Conservation (phyloP, 2,797 vertebrate genomes). For the Chiroxiphia lanceolata region DNA sequence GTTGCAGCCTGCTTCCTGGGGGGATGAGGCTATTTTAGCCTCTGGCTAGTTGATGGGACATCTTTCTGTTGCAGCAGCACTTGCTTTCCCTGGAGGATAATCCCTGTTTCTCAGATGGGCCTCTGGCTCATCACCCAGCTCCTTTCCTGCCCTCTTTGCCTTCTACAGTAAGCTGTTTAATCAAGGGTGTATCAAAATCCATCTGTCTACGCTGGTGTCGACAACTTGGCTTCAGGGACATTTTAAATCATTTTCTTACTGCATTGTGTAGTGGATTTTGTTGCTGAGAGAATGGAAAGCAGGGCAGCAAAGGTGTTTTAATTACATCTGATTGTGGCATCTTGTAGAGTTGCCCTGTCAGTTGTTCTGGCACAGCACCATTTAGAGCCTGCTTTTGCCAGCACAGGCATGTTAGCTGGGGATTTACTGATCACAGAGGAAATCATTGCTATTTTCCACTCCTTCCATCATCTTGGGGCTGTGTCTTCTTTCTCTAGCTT, state of each 20-base stretch:
- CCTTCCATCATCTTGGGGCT: neutral
- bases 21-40: neutral
- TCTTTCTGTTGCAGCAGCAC: neutral
- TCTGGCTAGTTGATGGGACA: neutral
- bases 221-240: neutral
- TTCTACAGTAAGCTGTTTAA: conserved; percentile 17
- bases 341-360: conserved; percentile 61
- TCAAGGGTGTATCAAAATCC: conserved; percentile 40
- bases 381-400: conserved; percentile 58
- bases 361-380: conserved; percentile 43
- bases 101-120: neutral
- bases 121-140: neutral
- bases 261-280: conserved; percentile 26
- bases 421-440: conserved; percentile 51
- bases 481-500: neutral
- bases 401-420: conserved; percentile 13
- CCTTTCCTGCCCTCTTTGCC: neutral
- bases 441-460: conserved; percentile 55
- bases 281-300: neutral
- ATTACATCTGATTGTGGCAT: conserved; percentile 68
- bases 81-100: neutral
- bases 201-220: neutral
- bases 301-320: conserved; percentile 66
- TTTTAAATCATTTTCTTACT: conserved; percentile 24
- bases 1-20: neutral